These are phyloP conservation scores for Athene cunicularia DNA, from an alignment of 2,113 vertebrate genomes.

Conservation along the genomic window DNA sequence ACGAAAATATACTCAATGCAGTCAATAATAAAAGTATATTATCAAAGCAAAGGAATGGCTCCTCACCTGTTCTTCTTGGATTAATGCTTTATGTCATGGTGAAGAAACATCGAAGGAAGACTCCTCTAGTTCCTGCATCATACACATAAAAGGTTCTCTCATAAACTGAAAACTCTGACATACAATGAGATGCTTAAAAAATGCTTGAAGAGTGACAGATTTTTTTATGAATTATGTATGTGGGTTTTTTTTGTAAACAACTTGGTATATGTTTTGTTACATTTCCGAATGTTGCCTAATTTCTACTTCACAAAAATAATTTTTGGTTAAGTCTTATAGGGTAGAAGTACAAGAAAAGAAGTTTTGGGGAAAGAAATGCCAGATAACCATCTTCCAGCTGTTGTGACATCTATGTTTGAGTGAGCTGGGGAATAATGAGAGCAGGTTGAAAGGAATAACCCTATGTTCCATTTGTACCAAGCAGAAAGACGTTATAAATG, in stretches of 20 bases:
- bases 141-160: neutral
- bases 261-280: neutral
- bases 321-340: neutral
- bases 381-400: neutral
- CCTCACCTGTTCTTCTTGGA: neutral
- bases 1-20: neutral
- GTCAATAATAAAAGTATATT: neutral
- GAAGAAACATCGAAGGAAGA: neutral
- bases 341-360: neutral
- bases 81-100: neutral
- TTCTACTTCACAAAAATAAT: neutral
- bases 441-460: neutral
- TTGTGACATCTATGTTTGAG: neutral
- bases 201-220: neutral
- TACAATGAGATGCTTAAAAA: neutral
- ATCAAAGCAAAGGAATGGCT: neutral
- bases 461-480: neutral
- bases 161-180: neutral
- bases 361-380: neutral
- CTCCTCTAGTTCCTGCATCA: neutral
- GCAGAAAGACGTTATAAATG: neutral
- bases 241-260: neutral
- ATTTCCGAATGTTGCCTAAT: neutral
- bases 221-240: constrained; percentile 56
- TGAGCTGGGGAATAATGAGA: neutral